Evolutionary conservation across 2,113 vertebrate species (phyloP).

Genomic region (Clarias gariepinus): DNA sequence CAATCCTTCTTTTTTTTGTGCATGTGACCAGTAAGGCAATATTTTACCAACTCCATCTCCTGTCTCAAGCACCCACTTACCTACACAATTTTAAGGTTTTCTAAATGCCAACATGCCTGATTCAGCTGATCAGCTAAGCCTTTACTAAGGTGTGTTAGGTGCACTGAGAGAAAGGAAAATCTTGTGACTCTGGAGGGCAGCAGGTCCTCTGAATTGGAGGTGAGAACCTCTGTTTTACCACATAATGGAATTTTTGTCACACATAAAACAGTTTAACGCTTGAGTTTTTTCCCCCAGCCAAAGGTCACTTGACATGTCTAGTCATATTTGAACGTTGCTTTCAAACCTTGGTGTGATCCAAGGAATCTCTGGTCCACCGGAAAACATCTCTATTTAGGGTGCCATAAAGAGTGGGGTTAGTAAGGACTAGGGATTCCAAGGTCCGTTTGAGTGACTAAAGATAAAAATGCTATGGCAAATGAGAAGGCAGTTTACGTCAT

Average conservation of each 20-base stretch:
- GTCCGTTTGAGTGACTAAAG: no score
- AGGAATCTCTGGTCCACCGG: not conserved
- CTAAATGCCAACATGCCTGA: slow-evolving; percentile 1
- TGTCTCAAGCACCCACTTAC: not conserved
- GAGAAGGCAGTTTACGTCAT: no score
- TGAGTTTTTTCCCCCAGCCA: not conserved
- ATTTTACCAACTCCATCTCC: not conserved
- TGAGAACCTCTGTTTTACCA: not conserved
- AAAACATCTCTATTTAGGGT: not conserved
- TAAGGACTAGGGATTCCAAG: no score
- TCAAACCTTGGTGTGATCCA: not conserved
- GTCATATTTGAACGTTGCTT: slow-evolving; percentile 20
- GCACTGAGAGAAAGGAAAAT: not conserved
- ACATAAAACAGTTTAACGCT: not conserved
- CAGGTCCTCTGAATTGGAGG: not conserved
- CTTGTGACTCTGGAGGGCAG: not conserved
- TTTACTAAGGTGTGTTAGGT: not conserved
- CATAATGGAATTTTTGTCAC: slow-evolving; percentile 13
- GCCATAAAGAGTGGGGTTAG: no score
- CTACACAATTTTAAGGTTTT: slow-evolving; percentile 8
- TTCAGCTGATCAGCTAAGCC: slow-evolving; percentile 5
- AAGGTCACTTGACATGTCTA: slow-evolving; percentile 8
- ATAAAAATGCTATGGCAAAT: no score
- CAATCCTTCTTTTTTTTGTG: slow-evolving; percentile 29
- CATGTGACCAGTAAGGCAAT: not conserved